Conservation (phyloP, 2,113 vertebrate species). For the Scophthalmus maximus region DNA sequence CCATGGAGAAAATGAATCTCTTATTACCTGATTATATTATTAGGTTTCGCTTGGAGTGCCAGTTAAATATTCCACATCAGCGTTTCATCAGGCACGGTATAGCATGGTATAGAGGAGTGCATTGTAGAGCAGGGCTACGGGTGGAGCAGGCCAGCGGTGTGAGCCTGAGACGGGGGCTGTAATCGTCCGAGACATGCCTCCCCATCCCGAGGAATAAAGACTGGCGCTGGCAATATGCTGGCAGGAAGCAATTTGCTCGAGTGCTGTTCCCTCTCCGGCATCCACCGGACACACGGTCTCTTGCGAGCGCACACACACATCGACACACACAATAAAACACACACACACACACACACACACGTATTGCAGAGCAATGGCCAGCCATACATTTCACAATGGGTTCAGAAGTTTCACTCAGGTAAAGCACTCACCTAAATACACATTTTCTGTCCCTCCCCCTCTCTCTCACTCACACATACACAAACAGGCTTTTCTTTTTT, state of each 20-base stretch:
- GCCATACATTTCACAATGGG: conserved; percentile 39
- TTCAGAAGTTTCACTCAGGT: conserved; percentile 45
- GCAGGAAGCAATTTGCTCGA: conserved; percentile 80
- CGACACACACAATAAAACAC: conserved; percentile 30
- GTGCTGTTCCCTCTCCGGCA: conserved; percentile 55
- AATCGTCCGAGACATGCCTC: conserved; percentile 67
- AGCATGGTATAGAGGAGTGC: conserved; percentile 41
- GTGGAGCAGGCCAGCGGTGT: conserved; percentile 21
- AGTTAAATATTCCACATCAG: conserved; percentile 80
- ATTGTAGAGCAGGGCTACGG: conserved; percentile 39
- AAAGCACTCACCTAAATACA: conserved; percentile 40
- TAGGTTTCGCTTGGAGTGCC: conserved; percentile 73
- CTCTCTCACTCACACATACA: conserved; percentile 6
- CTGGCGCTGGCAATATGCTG: conserved; percentile 78
- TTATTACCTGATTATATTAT: conserved; percentile 84
- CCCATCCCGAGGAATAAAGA: conserved; percentile 73
- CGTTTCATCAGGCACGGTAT: conserved; percentile 63
- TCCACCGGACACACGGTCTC: conserved; percentile 30
- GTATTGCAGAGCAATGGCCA: conserved; percentile 27
- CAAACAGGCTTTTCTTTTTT: background rate
- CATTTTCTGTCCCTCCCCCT: conserved; percentile 19
- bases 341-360: conserved; percentile 32
- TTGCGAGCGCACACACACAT: background rate
- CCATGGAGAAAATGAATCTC: conserved; percentile 87
- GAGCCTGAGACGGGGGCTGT: conserved; percentile 48